Conservation (phyloP, 2,797 vertebrate genomes). For the Pipistrellus kuhlii region DNA sequence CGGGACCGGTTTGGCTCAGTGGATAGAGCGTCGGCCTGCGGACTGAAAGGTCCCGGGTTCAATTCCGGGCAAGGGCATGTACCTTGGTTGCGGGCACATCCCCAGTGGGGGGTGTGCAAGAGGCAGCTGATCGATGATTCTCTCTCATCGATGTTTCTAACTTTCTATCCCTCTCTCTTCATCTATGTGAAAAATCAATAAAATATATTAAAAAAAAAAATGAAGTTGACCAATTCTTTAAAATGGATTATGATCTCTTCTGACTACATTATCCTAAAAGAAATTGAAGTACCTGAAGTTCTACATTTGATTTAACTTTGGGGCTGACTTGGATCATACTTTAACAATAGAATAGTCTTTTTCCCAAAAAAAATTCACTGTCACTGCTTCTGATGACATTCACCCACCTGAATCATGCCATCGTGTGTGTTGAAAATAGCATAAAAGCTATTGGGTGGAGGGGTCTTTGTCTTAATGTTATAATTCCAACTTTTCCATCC, state of each 20-base stretch:
- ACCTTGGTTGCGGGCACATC: too few relatives aligned
- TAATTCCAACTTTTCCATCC: background rate
- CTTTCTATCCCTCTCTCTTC: too few relatives aligned
- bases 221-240: background rate
- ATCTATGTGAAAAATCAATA: too few relatives aligned
- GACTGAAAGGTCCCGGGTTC: too few relatives aligned
- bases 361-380: background rate
- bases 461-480: background rate
- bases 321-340: background rate
- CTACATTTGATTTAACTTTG: background rate
- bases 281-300: background rate
- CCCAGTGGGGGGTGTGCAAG: too few relatives aligned
- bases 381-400: background rate
- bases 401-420: background rate
- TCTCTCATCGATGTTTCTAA: too few relatives aligned
- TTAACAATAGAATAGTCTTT: slow-evolving; percentile 1
- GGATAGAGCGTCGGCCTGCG: too few relatives aligned
- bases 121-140: too few relatives aligned
- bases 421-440: background rate
- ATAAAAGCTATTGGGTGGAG: background rate
- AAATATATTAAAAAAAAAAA: too few relatives aligned
- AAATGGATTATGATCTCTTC: slow-evolving; percentile 29
- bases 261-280: slow-evolving; percentile 1
- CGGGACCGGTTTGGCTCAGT: too few relatives aligned
- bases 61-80: too few relatives aligned